Evolutionary conservation across 2,797 vertebrate species (phyloP), one percentile per base, ranked within the genome.

Genomic region (Acipenser oxyrinchus): DNA sequence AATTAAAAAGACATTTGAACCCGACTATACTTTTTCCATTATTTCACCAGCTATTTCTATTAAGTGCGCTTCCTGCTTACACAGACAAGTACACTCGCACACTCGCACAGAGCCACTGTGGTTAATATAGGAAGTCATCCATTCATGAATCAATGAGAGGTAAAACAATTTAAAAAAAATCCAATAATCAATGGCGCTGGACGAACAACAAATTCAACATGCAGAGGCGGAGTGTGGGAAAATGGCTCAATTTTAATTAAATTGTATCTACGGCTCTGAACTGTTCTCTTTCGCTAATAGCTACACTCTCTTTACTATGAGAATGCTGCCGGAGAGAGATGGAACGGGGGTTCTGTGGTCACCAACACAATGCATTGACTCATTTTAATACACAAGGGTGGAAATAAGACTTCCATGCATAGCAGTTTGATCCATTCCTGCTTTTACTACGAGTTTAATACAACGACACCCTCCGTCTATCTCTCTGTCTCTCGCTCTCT

Each of bases 121-220:
- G 9, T 55, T 55, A 55, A 55, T 55, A 55, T 55, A 55, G 52
- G 79, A 82, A 76, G 84, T 84, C 78, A 74, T 78, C 77, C 80
- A 83, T 87, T 88, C 85, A 78, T 79, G 88, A 87, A 87, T 86
- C 84, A 89, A 83, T 80, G 69, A 64, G 75, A 77, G 81, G 81
- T 73, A 78, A 83, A 87, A 82, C 88, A 89, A 88, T 88, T 89
- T 3, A 37, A 37, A 90, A 90, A 80, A 74, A 85, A 87, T 86
- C 79, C 77, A 75, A 82, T 76, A 78, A 75, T 71, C 75, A 67
- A 71, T 73, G 52, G 70, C 60, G 66, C 76, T 57, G 73, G 64
- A 81, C 77, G 69, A 81, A 78, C 79, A 80, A 79, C 74, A 61
- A 78, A 79, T 79, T 74, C 77, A 68, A 37, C 23, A 76, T 64